Percentiles rank a stretch among this genome's conserved stretches.
phyloP scores from a whole-genome alignment of 2,888 invertebrate species.

The Dyspetes luteomarginatus region DNA sequence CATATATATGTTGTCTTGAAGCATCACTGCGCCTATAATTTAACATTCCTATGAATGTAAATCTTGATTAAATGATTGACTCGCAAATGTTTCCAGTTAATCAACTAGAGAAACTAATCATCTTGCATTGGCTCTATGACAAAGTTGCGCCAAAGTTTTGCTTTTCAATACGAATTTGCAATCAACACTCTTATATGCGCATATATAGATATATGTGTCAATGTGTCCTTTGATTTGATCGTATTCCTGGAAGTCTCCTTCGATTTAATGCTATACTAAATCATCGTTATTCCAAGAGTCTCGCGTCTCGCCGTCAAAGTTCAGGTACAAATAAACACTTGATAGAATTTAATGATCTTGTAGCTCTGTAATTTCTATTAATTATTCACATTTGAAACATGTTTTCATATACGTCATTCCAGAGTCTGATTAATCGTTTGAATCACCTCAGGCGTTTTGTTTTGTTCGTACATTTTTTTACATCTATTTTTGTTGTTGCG shows the following conservation, averaged over 20 bases:
- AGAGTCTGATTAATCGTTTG: too few species aligned
- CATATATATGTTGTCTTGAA: too few species aligned
- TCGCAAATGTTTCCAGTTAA: neutral
- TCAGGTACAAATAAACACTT: too few species aligned
- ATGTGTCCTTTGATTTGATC: constrained; percentile 1
- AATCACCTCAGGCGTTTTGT: too few species aligned
- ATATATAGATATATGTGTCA: neutral
- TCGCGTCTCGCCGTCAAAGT: too few species aligned
- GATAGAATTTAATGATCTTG: too few species aligned
- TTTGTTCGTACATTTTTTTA: too few species aligned
- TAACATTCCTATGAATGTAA: neutral
- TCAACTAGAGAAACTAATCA: constrained; percentile 23
- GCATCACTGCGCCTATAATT: too few species aligned
- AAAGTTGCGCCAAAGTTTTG: constrained; percentile 3
- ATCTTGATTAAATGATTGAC: constrained; percentile 3
- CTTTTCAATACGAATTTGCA: neutral
- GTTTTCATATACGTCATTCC: too few species aligned
- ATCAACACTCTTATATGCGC: neutral
- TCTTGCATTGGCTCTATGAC: neutral
- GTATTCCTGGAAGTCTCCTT: neutral
- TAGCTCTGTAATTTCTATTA: too few species aligned
- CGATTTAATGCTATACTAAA: neutral
- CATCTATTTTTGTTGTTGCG: too few species aligned
- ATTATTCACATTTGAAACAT: too few species aligned
- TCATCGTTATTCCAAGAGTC: constrained; percentile 28